Conservation (phyloP, 2,888 invertebrate genomes). For the Synergus umbraculus region DNA sequence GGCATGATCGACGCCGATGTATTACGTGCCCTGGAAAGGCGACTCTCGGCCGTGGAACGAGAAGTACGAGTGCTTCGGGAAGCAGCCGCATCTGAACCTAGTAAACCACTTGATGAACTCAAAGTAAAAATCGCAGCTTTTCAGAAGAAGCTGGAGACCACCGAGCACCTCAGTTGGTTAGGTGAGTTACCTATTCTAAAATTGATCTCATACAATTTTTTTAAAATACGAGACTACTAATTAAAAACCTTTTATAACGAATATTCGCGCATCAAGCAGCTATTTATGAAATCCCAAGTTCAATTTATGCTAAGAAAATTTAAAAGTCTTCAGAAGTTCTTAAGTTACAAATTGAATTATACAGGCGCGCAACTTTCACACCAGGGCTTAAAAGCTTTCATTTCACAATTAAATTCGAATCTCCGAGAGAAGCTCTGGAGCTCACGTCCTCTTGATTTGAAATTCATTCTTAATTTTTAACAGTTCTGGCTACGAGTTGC, state of each 20-base stretch:
- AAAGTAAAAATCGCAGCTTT: conserved; percentile 81
- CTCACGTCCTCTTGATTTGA: background rate
- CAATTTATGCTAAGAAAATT: background rate
- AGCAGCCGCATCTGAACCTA: conserved; percentile 79
- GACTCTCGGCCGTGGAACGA: conserved; percentile 80
- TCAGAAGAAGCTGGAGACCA: conserved; percentile 81
- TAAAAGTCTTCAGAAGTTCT: background rate
- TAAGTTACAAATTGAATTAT: background rate
- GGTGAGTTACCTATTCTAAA: conserved; percentile 77
- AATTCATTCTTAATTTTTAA: too few relatives aligned
- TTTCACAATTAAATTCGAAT: background rate
- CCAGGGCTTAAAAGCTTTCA: background rate
- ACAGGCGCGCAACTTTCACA: background rate
- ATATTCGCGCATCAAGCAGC: background rate
- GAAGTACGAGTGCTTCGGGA: conserved; percentile 78
- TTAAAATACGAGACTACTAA: background rate
- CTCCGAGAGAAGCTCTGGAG: background rate
- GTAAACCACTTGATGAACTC: conserved; percentile 79
- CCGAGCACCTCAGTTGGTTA: conserved; percentile 82
- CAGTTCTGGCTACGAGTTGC: too few relatives aligned
- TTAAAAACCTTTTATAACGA: background rate
- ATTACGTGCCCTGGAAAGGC: conserved; percentile 79
- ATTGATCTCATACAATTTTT: background rate
- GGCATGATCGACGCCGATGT: conserved; percentile 79
- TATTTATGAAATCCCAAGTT: background rate